Evolutionary conservation across 2,113 vertebrate genomes (phyloP).

Genomic region (Uropsilus gracilis): DNA sequence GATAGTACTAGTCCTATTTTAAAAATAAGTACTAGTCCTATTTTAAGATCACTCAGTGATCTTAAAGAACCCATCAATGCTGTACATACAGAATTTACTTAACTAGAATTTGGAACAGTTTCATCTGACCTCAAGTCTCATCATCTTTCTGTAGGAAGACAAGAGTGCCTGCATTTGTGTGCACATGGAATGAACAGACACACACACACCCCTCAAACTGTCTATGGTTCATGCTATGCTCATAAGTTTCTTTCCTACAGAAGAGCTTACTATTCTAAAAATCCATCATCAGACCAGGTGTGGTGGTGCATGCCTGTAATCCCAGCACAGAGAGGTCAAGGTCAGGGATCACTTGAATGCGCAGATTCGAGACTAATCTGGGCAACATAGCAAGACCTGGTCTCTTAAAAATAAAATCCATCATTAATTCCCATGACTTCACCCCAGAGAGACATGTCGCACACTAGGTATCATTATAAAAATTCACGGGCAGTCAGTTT

Average conservation of each 20-base stretch:
- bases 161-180: accelerated
- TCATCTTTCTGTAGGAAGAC: background rate
- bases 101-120: background rate
- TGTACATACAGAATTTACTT: background rate
- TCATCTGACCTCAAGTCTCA: background rate
- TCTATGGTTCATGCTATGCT: background rate
- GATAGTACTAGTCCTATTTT: background rate
- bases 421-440: background rate
- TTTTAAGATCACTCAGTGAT: too few relatives aligned
- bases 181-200: background rate
- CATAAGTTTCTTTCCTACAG: background rate
- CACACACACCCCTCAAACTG: accelerated
- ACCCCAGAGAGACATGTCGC: background rate
- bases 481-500: background rate
- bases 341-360: too few relatives aligned
- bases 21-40: background rate
- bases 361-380: too few relatives aligned
- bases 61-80: background rate
- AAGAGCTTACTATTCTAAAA: background rate
- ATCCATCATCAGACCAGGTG: background rate
- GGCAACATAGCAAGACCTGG: too few relatives aligned
- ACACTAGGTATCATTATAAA: background rate
- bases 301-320: too few relatives aligned
- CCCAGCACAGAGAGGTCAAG: too few relatives aligned
- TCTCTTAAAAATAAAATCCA: too few relatives aligned